Conservation (phyloP, 2,888 invertebrate species). For the Epinotia nisella region DNA sequence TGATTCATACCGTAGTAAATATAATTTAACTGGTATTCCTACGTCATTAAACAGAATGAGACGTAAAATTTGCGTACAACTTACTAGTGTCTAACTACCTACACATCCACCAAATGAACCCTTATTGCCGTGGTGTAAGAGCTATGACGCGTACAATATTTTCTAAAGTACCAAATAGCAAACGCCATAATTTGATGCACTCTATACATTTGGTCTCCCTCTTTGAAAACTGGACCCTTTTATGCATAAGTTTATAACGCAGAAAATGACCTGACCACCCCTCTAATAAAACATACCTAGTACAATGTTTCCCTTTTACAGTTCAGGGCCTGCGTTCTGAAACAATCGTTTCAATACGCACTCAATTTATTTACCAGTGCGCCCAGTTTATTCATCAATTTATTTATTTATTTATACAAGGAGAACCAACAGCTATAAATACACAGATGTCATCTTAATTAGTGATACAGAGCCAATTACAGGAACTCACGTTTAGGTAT, state of each 20-base stretch:
- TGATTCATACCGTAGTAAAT: constrained; percentile 2
- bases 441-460: too few species aligned
- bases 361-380: too few species aligned
- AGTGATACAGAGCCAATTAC: too few species aligned
- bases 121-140: neutral
- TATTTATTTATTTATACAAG: too few species aligned
- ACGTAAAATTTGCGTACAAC: constrained; percentile 34
- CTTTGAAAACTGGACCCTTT: constrained; percentile 32
- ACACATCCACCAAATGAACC: neutral
- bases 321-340: constrained; percentile 3
- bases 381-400: too few species aligned
- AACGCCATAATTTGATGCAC: constrained; percentile 28
- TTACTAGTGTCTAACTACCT: neutral
- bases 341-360: neutral
- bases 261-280: constrained; percentile 42
- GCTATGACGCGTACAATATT: neutral
- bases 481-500: too few species aligned
- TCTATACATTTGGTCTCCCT: constrained; percentile 29
- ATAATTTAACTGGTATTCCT: constrained; percentile 12
- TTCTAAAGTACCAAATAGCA: neutral
- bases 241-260: constrained; percentile 42
- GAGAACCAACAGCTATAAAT: too few species aligned
- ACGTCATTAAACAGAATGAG: constrained; percentile 27
- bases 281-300: constrained; percentile 27
- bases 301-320: constrained; percentile 33